These are phyloP conservation scores for Columba guinea DNA, from an alignment of 2,797 vertebrate species.

Conservation along the genomic window DNA sequence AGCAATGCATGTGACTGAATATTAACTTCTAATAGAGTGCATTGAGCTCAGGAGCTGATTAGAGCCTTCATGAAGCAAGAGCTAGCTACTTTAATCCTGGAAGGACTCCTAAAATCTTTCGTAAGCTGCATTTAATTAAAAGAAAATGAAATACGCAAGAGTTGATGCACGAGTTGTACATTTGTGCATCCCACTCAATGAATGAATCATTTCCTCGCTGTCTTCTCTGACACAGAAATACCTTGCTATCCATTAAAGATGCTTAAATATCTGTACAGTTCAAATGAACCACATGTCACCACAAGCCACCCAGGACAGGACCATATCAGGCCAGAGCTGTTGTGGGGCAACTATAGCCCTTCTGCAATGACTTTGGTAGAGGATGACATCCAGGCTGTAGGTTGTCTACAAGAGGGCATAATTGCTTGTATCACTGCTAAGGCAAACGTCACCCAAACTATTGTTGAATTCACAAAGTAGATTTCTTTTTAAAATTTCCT, in stretches of 20 bases:
- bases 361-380: not conserved
- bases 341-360: not conserved
- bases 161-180: conserved; percentile 40
- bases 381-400: not conserved
- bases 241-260: conserved; percentile 33
- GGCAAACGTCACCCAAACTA: not conserved
- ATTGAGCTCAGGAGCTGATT: not conserved
- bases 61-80: conserved; percentile 21
- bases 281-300: not conserved
- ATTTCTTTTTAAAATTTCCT: not conserved
- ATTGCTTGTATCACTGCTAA: not conserved
- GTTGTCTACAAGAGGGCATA: not conserved
- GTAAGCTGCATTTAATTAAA: conserved; percentile 62
- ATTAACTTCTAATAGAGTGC: conserved; percentile 28
- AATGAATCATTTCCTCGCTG: conserved; percentile 64
- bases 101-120: conserved; percentile 44
- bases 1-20: not conserved
- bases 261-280: not conserved
- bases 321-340: not conserved
- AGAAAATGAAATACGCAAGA: conserved; percentile 39
- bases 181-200: conserved; percentile 61
- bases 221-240: conserved; percentile 42
- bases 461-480: not conserved
- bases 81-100: not conserved
- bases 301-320: not conserved